Conservation (phyloP, 2,113 vertebrate species). For the Scartelaos histophorus region DNA sequence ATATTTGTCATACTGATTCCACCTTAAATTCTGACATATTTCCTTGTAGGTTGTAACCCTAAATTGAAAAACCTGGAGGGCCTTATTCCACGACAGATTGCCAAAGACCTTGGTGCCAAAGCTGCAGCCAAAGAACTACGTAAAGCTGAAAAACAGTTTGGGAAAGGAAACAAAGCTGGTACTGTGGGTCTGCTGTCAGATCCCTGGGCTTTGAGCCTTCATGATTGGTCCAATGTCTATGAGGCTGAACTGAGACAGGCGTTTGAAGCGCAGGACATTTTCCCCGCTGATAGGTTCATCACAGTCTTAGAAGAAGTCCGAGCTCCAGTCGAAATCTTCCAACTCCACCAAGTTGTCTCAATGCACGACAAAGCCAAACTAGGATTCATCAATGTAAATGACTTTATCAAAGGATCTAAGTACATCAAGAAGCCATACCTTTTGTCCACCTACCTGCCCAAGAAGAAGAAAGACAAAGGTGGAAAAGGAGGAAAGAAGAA, state of each 20-base stretch:
- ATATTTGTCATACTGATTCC: neutral
- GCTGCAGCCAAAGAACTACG: slow-evolving; percentile 79
- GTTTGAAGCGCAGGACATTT: slow-evolving; percentile 49
- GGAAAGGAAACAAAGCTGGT: slow-evolving; percentile 65
- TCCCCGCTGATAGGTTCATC: slow-evolving; percentile 75
- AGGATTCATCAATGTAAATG: slow-evolving; percentile 71
- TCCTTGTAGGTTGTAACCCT: slow-evolving; percentile 86
- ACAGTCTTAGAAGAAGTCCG: slow-evolving; percentile 72
- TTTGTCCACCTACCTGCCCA: slow-evolving; percentile 76
- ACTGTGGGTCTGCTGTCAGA: slow-evolving; percentile 58
- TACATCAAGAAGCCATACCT: slow-evolving; percentile 84
- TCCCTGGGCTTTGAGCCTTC: slow-evolving; percentile 82
- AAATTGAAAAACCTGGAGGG: slow-evolving; percentile 82
- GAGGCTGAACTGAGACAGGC: slow-evolving; percentile 71
- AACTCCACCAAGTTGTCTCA: slow-evolving; percentile 68
- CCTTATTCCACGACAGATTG: slow-evolving; percentile 78
- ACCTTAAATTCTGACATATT: slow-evolving; percentile 11
- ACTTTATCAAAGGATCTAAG: slow-evolving; percentile 88
- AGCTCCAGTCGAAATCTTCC: slow-evolving; percentile 58
- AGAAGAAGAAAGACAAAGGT: slow-evolving; percentile 78
- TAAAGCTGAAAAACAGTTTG: slow-evolving; percentile 76
- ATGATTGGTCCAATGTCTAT: slow-evolving; percentile 88
- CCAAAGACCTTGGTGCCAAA: slow-evolving; percentile 82
- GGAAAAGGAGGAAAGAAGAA: slow-evolving; percentile 72
- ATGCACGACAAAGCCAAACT: slow-evolving; percentile 68